Evolutionary conservation across 2,888 invertebrate genomes (phyloP).

Genomic region (Leucophenga montana): DNA sequence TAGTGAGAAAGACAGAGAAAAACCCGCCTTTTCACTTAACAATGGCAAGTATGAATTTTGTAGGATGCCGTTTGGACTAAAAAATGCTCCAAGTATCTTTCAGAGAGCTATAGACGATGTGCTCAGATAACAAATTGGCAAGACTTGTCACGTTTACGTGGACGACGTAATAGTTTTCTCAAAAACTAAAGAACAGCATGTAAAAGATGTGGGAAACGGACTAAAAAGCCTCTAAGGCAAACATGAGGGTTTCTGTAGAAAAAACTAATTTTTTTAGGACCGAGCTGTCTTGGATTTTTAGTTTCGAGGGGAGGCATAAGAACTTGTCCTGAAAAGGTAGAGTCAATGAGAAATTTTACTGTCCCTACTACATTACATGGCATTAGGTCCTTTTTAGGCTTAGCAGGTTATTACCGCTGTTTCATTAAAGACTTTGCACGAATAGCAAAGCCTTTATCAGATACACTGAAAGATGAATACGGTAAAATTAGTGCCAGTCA

Average conservation of each 20-base stretch:
- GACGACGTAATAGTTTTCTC: slow-evolving; percentile 29
- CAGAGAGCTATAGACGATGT: slow-evolving; percentile 36
- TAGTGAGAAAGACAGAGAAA: too few species aligned
- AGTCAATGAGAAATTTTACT: background rate
- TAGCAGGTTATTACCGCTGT: background rate
- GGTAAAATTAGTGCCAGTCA: background rate
- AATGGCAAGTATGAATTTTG: too few species aligned
- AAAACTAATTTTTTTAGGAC: too few species aligned
- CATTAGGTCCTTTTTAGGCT: background rate
- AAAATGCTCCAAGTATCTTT: slow-evolving; percentile 28
- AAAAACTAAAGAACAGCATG: slow-evolving; percentile 10
- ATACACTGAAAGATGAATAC: background rate
- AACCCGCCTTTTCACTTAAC: too few species aligned
- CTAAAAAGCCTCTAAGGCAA: too few species aligned
- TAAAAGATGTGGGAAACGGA: slow-evolving; percentile 18
- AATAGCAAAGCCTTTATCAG: background rate
- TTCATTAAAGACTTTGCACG: too few species aligned
- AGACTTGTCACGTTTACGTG: slow-evolving; percentile 30
- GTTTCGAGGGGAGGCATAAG: background rate
- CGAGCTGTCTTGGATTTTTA: slow-evolving; percentile 38
- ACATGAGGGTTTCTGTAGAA: too few species aligned
- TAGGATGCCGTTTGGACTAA: too few species aligned
- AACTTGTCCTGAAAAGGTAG: background rate
- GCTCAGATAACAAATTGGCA: slow-evolving; percentile 33
- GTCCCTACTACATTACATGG: background rate